phyloP scores from a whole-genome alignment of 2,797 vertebrate species.

The Trematomus bernacchii region DNA sequence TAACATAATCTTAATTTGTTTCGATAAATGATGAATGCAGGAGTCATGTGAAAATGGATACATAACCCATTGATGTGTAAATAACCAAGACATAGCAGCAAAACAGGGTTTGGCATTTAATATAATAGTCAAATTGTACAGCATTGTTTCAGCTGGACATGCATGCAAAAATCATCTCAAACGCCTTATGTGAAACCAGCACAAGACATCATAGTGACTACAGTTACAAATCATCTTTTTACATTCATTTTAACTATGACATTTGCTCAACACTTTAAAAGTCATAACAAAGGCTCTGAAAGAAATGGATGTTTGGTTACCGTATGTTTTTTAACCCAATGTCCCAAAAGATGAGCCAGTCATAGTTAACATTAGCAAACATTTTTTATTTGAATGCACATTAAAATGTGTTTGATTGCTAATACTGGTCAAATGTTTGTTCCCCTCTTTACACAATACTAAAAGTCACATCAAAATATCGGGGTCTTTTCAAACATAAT shows the following conservation, averaged over 20 bases:
- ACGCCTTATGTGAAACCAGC: conserved; percentile 86
- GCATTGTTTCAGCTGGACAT: conserved; percentile 82
- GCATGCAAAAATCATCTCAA: conserved; percentile 83
- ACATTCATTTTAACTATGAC: conserved; percentile 48
- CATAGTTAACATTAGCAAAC: conserved; percentile 13
- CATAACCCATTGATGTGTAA: background rate
- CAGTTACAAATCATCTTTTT: conserved; percentile 59
- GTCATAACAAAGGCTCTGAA: conserved; percentile 26
- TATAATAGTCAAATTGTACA: conserved; percentile 85
- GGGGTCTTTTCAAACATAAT: conserved; percentile 37
- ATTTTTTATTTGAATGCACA: conserved; percentile 19
- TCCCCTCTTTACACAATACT: conserved; percentile 11
- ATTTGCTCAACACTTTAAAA: conserved; percentile 36
- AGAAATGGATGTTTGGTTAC: conserved; percentile 35
- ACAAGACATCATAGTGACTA: conserved; percentile 82
- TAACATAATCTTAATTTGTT: background rate
- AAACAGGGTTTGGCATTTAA: conserved; percentile 79
- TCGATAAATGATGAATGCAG: background rate
- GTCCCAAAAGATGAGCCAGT: conserved; percentile 4
- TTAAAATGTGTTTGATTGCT: conserved; percentile 22
- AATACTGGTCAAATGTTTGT: conserved; percentile 29
- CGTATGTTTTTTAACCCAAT: conserved; percentile 36
- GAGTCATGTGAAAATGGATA: background rate
- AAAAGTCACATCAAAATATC: conserved; percentile 32
- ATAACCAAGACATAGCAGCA: conserved; percentile 24